A percentile compares a stretch with the other conserved stretches of the same genome.
Conservation (phyloP, 2,113 vertebrate genomes). For the Alligator mississippiensis region DNA sequence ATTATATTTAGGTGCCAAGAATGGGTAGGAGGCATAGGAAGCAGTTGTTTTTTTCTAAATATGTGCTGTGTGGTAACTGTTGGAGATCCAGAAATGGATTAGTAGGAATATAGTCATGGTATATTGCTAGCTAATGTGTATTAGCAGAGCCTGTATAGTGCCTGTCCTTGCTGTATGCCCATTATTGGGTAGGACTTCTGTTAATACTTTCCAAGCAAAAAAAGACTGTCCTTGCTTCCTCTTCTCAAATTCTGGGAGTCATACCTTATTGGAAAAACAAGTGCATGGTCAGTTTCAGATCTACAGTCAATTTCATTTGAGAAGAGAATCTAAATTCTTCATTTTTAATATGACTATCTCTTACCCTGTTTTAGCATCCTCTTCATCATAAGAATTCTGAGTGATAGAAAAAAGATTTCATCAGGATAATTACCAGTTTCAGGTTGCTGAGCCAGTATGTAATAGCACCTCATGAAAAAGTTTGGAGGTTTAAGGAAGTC, state of each 20-base stretch:
- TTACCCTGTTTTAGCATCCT: neutral
- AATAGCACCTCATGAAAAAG: neutral
- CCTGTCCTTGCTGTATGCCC: neutral
- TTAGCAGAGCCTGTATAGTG: neutral
- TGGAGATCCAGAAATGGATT: neutral
- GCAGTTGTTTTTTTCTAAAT: neutral
- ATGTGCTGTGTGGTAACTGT: neutral
- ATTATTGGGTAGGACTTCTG: neutral
- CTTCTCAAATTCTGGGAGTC: neutral
- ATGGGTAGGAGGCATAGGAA: neutral
- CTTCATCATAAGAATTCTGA: neutral
- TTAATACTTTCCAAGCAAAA: neutral
- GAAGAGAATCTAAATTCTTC: neutral
- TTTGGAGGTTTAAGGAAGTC: neutral
- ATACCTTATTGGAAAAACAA: fast-evolving
- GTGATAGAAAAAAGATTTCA: neutral
- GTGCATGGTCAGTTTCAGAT: fast-evolving
- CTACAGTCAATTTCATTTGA: neutral
- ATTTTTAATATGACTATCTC: neutral
- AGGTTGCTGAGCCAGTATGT: neutral
- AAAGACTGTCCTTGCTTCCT: fast-evolving
- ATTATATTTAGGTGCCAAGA: neutral
- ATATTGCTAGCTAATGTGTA: neutral
- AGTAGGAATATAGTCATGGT: neutral
- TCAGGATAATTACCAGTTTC: neutral